A percentile compares a stretch with the other conserved stretches of the same genome.
phyloP scores from a whole-genome alignment of 2,113 vertebrate species.

The Corapipo altera region DNA sequence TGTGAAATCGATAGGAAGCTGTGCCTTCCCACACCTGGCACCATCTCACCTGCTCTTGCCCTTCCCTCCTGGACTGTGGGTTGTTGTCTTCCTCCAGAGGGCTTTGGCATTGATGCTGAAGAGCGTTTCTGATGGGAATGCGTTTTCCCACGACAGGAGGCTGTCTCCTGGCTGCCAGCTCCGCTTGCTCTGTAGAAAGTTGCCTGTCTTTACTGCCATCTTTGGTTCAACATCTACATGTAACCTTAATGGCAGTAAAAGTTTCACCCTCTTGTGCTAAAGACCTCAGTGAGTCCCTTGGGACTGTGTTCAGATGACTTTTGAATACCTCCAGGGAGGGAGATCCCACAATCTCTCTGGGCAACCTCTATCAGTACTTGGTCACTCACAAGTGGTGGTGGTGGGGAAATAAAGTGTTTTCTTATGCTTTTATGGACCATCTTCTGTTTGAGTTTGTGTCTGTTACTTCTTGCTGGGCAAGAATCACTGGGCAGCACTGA shows the following conservation, averaged over 20 bases:
- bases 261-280: neutral
- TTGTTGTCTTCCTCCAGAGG: neutral
- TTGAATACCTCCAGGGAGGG: neutral
- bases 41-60: neutral
- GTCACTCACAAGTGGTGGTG: neutral
- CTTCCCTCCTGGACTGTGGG: neutral
- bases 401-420: neutral
- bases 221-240: neutral
- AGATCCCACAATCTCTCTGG: neutral
- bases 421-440: neutral
- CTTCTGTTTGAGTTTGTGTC: neutral
- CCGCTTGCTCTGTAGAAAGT: neutral
- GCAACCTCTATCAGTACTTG: neutral
- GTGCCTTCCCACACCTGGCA: neutral
- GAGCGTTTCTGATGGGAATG: neutral
- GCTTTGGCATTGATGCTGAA: neutral
- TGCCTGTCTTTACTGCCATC: neutral
- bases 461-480: neutral
- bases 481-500: neutral
- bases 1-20: neutral
- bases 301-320: neutral
- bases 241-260: neutral
- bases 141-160: neutral
- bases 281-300: neutral
- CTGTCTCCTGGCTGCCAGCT: neutral